Percentiles rank a stretch among this genome's conserved stretches.
These are phyloP conservation scores for Calyptommatus sinebrachiatus DNA, from an alignment of 2,113 vertebrate genomes.

Conservation along the genomic window DNA sequence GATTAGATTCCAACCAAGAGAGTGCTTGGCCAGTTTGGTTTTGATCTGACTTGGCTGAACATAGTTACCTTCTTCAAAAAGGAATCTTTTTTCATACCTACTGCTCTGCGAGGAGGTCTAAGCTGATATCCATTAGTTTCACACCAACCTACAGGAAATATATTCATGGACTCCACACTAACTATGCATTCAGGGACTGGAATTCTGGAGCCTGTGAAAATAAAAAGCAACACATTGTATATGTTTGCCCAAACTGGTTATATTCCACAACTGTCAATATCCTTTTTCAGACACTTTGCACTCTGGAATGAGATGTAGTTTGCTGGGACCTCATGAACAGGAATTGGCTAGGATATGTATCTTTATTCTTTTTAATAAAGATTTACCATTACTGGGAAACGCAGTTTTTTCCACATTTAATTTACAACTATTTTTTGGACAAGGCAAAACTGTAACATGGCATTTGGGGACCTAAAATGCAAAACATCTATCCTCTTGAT, in stretches of 20 bases:
- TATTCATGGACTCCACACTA: constrained; percentile 92
- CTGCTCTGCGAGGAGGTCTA: constrained; percentile 84
- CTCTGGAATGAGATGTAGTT: not conserved
- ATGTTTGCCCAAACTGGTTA: not conserved
- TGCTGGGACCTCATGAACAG: not conserved
- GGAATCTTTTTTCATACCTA: constrained; percentile 69
- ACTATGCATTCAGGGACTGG: constrained; percentile 89
- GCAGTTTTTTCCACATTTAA: not conserved
- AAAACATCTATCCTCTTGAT: not conserved
- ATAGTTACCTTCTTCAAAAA: too few relatives aligned
- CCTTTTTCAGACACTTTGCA: not conserved
- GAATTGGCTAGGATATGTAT: not conserved
- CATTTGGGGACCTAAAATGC: not conserved
- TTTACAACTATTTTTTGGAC: not conserved
- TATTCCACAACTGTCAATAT: not conserved
- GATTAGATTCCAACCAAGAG: too few relatives aligned
- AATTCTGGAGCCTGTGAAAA: constrained; percentile 84
- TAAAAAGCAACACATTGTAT: constrained; percentile 24
- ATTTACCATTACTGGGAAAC: not conserved
- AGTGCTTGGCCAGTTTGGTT: too few relatives aligned
- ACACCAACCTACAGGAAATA: constrained; percentile 98
- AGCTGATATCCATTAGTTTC: constrained; percentile 96
- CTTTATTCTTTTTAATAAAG: not conserved
- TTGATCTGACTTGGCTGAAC: too few relatives aligned
- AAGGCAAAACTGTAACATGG: not conserved